Base-by-base conservation (phyloP, 2,113 vertebrate genomes). In the Micronisus gabar region DNA sequence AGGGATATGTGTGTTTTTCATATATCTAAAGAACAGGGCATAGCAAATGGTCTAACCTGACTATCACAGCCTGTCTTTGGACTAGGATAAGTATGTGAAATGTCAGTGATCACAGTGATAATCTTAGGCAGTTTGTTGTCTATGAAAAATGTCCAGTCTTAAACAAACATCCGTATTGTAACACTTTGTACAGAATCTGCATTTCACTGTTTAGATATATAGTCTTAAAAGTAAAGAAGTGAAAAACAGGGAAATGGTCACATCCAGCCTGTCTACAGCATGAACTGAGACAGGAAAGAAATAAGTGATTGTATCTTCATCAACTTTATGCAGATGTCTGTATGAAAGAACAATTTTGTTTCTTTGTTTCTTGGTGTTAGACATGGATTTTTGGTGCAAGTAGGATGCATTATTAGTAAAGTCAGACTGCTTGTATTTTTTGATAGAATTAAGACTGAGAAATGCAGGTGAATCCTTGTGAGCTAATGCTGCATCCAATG, bases 21-120 rank as follows among this genome's bases (percentile, higher is more conserved):
- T 15, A 13, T 48, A 4, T 72, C 32, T 81, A 32, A 75, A 74
- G 55, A 67, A 22, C 23, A 41, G 0, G 0, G 21, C 56, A 34
- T n/a, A 66, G 43, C 38, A 75, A 78, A 45, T 59, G 10, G 13
- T 89, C 66, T 76, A 41, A 66, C 61, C 59, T 81, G 43, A 47
- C 30, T 74, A 8, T 70, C 30, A 43, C 12, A 68, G 21, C 10
- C 63, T 81, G 30, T 30, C 59, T 73, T 73, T 86, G 21, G 59
- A 43, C 11, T 6, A 74, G 63, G 43, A 3, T 70, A 65, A 43
- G 4, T 27, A 15, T n/a, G 25, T 81, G 45, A 81, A 74, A 79
- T 27, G 36, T 32, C 52, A 62, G 3, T 23, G 8, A 62, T 47
- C 13, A 11, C 43, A 52, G 9, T 52, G 8, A 40, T 8, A 58